Conservation (phyloP, 2,113 vertebrate species). For the Maccullochella peelii region DNA sequence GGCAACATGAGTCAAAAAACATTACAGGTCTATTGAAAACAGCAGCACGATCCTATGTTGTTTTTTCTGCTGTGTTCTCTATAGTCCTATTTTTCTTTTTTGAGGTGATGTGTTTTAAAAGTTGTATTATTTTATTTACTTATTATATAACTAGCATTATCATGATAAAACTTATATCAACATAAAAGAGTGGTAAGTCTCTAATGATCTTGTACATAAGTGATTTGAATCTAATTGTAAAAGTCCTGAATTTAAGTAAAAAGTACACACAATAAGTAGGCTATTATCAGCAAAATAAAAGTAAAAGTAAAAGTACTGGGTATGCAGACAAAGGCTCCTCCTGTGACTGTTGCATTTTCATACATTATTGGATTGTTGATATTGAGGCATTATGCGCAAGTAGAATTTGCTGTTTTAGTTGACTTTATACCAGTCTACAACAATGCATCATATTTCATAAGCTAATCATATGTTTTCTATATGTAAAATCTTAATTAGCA, state of each 20-base stretch:
- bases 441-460: background rate
- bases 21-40: background rate
- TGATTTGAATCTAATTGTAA: background rate
- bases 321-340: background rate
- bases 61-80: background rate
- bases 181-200: background rate
- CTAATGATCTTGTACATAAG: background rate
- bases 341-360: background rate
- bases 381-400: background rate
- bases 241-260: background rate
- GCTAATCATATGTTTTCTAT: background rate
- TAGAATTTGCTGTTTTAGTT: background rate
- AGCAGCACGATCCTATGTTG: background rate
- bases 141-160: background rate
- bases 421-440: background rate
- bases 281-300: background rate
- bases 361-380: background rate
- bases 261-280: background rate
- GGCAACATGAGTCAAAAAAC: background rate
- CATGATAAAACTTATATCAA: no score
- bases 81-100: no score
- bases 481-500: background rate
- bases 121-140: no score
- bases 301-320: no score
- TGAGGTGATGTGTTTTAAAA: background rate